Evolutionary conservation across 2,113 vertebrate genomes (phyloP).

Genomic region (Varanus komodoensis): DNA sequence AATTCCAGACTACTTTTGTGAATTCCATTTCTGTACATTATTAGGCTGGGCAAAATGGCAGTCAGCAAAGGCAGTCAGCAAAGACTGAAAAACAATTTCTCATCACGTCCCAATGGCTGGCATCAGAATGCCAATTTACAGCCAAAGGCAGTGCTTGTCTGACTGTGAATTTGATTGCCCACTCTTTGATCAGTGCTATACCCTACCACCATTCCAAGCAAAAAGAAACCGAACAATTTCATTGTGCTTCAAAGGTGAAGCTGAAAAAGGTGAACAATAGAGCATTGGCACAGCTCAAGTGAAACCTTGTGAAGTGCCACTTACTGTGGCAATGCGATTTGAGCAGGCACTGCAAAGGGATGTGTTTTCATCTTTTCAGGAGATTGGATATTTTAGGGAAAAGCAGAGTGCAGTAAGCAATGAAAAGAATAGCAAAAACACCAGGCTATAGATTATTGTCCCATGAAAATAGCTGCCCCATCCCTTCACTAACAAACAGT

Average conservation of each 20-base stretch:
- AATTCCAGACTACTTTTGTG: constrained; percentile 8
- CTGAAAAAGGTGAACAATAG: neutral
- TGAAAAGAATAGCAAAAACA: constrained; percentile 19
- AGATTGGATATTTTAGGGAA: constrained; percentile 23
- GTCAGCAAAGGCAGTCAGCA: constrained; percentile 26
- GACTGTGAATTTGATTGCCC: constrained; percentile 42
- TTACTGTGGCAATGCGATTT: neutral
- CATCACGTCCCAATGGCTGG: constrained; percentile 33
- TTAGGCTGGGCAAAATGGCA: constrained; percentile 31
- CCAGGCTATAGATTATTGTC: constrained; percentile 5
- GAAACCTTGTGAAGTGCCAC: neutral
- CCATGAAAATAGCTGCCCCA: constrained; percentile 30
- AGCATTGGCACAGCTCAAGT: constrained; percentile 18
- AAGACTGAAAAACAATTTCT: constrained; percentile 35
- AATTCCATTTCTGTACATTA: constrained; percentile 28
- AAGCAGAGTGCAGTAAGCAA: constrained; percentile 19
- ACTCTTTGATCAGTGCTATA: constrained; percentile 43
- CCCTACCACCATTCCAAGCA: neutral
- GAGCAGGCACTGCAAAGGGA: constrained; percentile 38
- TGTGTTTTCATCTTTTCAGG: constrained; percentile 25
- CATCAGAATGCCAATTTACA: constrained; percentile 43
- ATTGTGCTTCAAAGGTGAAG: constrained; percentile 2
- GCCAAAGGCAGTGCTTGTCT: constrained; percentile 43
- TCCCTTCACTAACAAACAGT: constrained; percentile 9
- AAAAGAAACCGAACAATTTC: constrained; percentile 14